phyloP scores from a whole-genome alignment of 2,888 invertebrate genomes.

The Stenichneumon culpator region DNA sequence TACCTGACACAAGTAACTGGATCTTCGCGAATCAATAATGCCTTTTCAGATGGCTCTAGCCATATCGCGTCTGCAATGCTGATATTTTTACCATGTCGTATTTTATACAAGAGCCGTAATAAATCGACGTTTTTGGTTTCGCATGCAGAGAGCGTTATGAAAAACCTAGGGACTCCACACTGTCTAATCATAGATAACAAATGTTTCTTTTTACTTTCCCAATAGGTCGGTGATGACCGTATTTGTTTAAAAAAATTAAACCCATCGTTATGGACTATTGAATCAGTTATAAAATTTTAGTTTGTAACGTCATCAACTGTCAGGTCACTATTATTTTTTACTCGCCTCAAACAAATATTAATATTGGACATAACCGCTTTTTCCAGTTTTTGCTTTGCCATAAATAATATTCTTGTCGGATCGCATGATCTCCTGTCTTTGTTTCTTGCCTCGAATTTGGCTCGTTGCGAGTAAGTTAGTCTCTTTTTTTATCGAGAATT shows the following conservation, averaged over 20 bases:
- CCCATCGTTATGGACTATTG: constrained; percentile 37
- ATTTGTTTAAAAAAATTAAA: constrained; percentile 75
- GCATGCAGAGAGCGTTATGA: constrained; percentile 83
- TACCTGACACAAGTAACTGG: constrained; percentile 51
- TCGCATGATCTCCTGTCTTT: constrained; percentile 54
- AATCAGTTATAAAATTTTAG: constrained; percentile 26
- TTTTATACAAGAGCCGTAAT: constrained; percentile 79
- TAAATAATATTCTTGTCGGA: constrained; percentile 56
- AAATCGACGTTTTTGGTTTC: constrained; percentile 81
- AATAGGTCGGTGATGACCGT: constrained; percentile 81
- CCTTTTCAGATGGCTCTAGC: constrained; percentile 58
- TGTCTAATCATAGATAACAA: constrained; percentile 83
- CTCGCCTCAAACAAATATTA: constrained; percentile 62
- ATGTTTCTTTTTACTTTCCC: constrained; percentile 80
- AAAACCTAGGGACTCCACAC: constrained; percentile 80
- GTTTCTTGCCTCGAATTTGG: constrained; percentile 62
- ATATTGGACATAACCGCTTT: constrained; percentile 55
- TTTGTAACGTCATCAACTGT: constrained; percentile 14
- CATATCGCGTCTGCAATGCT: constrained; percentile 15
- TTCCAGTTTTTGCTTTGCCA: constrained; percentile 69
- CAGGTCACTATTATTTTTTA: constrained; percentile 10
- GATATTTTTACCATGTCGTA: constrained; percentile 54
- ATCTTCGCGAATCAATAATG: constrained; percentile 69
- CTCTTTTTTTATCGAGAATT: constrained; percentile 50
- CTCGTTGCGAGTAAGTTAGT: constrained; percentile 25